These are phyloP conservation scores for Chelonus insularis DNA, from an alignment of 1,140 invertebrate species.

Conservation along the genomic window DNA sequence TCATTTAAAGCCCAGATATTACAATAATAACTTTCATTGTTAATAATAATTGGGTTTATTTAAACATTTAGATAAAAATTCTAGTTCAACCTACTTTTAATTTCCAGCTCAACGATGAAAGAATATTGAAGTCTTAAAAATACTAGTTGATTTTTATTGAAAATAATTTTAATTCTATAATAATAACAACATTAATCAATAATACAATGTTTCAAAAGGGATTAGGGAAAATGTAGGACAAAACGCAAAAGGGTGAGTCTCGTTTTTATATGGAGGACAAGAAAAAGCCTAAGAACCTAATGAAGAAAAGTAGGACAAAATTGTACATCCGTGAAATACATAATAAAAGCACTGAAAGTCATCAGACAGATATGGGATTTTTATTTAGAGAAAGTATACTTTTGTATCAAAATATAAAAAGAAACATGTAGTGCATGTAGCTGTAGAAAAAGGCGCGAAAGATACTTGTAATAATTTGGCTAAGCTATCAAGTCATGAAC, in stretches of 20 bases:
- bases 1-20: no score
- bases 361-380: no score
- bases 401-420: background rate
- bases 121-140: no score
- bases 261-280: background rate
- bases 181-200: background rate
- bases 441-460: background rate
- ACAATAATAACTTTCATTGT: no score
- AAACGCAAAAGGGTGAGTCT: background rate
- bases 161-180: no score
- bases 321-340: constrained; percentile 3
- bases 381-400: background rate
- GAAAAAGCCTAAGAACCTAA: background rate
- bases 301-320: background rate
- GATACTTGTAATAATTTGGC: background rate
- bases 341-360: no score
- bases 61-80: no score
- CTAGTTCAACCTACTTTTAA: no score
- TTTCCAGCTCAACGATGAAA: no score
- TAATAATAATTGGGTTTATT: no score
- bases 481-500: background rate
- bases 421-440: background rate
- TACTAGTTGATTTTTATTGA: no score
- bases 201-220: background rate
- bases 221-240: background rate